Conservation (phyloP, 2,888 invertebrate genomes). For the Gastrophysa polygoni region DNA sequence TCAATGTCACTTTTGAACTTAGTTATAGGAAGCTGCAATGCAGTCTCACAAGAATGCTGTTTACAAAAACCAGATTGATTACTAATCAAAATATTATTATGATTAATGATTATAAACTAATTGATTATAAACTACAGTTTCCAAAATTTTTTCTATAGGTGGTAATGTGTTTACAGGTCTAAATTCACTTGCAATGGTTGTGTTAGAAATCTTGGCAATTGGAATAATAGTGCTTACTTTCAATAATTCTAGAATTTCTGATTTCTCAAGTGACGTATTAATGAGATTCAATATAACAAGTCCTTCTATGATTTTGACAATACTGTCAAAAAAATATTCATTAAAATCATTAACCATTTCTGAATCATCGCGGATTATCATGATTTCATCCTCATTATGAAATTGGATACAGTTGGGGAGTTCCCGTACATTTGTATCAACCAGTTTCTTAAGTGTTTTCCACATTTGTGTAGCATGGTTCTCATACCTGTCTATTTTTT, state of each 20-base stretch:
- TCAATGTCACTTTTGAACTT: constrained; percentile 7
- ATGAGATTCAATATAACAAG: not conserved
- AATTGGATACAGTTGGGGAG: not conserved
- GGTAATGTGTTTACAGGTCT: constrained; percentile 8
- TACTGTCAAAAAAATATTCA: not conserved
- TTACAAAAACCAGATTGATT: constrained; percentile 7
- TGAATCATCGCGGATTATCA: not conserved
- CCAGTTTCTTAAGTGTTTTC: not conserved
- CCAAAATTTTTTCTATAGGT: not conserved
- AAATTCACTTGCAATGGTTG: constrained; percentile 2
- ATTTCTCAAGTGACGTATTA: constrained; percentile 2
- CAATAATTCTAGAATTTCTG: constrained; percentile 3
- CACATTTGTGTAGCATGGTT: not conserved
- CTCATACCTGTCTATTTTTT: constrained; percentile 6
- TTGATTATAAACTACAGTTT: constrained; percentile 6
- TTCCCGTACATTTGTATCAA: not conserved
- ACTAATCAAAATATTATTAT: constrained; percentile 3
- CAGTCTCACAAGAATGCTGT: constrained; percentile 7
- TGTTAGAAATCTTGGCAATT: not conserved
- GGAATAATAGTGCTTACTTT: constrained; percentile 3
- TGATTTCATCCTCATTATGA: not conserved
- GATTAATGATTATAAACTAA: constrained; percentile 1
- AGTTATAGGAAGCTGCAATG: constrained; percentile 1
- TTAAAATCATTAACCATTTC: not conserved
- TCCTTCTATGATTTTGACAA: not conserved